Percentiles rank a stretch among this genome's conserved stretches.
Conservation (phyloP, 2,797 vertebrate genomes). For the Myotis findleyi region DNA sequence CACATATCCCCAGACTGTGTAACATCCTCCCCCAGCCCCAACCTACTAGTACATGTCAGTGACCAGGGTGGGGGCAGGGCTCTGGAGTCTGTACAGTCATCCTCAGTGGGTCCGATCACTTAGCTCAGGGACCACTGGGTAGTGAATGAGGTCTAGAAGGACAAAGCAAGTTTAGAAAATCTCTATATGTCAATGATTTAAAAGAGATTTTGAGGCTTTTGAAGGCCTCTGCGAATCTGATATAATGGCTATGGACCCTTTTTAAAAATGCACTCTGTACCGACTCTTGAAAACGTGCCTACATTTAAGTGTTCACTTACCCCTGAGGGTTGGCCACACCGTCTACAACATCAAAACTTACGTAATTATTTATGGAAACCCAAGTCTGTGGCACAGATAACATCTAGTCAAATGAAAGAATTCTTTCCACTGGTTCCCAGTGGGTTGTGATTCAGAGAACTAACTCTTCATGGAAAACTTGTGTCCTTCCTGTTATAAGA, state of each 20-base stretch:
- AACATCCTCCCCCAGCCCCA: neutral
- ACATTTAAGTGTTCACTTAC: neutral
- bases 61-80: neutral
- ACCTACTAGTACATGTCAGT: neutral
- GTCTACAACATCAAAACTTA: neutral
- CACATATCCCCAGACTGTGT: neutral
- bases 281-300: neutral
- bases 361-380: neutral
- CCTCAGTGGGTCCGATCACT: neutral
- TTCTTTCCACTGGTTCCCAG: neutral
- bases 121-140: neutral
- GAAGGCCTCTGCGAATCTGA: constrained; percentile 12
- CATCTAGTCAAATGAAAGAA: neutral
- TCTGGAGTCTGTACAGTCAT: neutral
- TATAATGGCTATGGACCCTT: neutral
- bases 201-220: neutral
- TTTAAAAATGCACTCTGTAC: neutral
- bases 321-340: neutral
- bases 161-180: neutral
- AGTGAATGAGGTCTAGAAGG: neutral
- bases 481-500: neutral
- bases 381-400: neutral
- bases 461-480: neutral
- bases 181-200: neutral
- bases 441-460: neutral